Conservation (phyloP, 2,797 vertebrate genomes). For the Sebastes oblongus region DNA sequence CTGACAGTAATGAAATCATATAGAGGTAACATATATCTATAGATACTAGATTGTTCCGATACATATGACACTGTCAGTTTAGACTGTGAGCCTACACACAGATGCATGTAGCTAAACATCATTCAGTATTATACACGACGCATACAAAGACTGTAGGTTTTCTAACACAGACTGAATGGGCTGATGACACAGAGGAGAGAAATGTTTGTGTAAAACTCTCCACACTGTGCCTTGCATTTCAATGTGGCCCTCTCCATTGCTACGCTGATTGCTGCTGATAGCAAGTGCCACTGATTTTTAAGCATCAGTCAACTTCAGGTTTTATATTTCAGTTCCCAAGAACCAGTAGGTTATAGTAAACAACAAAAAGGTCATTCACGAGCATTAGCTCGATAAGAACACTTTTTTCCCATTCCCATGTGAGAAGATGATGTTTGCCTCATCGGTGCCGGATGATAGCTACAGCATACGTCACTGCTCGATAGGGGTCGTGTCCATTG, state of each 20-base stretch:
- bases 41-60: neutral
- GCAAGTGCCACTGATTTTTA: neutral
- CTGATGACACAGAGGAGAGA: neutral
- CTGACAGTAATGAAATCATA: neutral
- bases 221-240: conserved; percentile 6
- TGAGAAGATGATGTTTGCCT: neutral
- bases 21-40: neutral
- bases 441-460: neutral
- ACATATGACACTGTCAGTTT: neutral
- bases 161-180: neutral
- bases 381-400: neutral
- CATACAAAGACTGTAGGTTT: neutral
- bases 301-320: neutral
- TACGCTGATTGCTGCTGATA: conserved; percentile 10
- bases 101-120: neutral
- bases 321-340: neutral
- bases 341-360: neutral
- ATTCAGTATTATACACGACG: neutral
- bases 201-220: neutral
- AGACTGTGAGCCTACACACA: neutral
- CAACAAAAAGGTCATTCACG: neutral
- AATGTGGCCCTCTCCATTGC: conserved; percentile 6
- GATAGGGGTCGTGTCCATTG: neutral
- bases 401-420: neutral
- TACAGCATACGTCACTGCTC: neutral